Base-by-base conservation (phyloP, 2,888 invertebrate genomes). In the Drosophila differens region DNA sequence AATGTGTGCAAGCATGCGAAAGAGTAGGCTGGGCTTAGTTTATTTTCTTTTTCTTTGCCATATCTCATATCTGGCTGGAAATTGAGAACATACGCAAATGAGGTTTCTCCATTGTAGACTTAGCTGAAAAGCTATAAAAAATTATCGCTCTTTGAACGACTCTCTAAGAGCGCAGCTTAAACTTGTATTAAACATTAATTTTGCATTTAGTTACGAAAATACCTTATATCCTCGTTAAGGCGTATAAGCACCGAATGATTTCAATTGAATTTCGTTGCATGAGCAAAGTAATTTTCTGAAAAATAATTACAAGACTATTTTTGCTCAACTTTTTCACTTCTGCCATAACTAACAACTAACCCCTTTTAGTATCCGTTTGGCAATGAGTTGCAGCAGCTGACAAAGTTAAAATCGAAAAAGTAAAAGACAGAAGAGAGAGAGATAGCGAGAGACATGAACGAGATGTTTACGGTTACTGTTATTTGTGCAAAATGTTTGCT, bases 401-500 rank as follows among this genome's bases (percentile, higher is more conserved):
- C 10, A 30, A 60, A 53, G 51, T 53, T 67, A 51, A 59, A 63
- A 60, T 54, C 32, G 52, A 52, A 53, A 33, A 30, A 35, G 35
- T 1, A 19, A 28, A 9, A 32, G 28, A 6, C 30, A 58, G 41
- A 57, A 60, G 53, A 63, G 78, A 70, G 60, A 70, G 37, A 55
- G 60, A 59, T 47, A 63, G 32, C 32, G 10, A 57, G 47, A 64
- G 60, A 61, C 72, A 81, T 89, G 78, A 78, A 53, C 63, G 58
- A 39, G 58, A 66, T 71, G 72, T 76, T 84, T 83, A 76, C 67
- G 57, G 63, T 71, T 70, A 79, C 69, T 58, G 70, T 70, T 76
- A 79, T 81, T 79, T 71, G 82, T 79, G 49, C 47, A 64, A 80
- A 70, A 58, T 73, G 66, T 60, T 83, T 76, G 77, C 69, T 58